phyloP scores from a whole-genome alignment of 2,888 invertebrate genomes.

The Meloe dianella region DNA sequence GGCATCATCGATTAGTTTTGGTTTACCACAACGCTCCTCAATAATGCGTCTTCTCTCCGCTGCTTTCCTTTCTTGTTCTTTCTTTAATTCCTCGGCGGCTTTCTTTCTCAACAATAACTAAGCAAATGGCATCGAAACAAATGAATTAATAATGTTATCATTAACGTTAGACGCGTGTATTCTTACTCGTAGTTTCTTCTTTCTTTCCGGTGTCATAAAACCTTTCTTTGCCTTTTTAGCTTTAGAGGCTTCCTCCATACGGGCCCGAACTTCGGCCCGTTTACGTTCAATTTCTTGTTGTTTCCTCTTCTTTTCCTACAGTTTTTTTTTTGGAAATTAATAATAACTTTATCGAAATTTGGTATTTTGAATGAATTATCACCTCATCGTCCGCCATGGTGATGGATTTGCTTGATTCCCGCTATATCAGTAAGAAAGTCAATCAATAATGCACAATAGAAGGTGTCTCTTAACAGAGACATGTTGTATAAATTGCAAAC shows the following conservation, averaged over 20 bases:
- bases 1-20: constrained; percentile 88
- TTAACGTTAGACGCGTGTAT: too few relatives aligned
- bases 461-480: too few relatives aligned
- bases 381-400: constrained; percentile 95
- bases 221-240: constrained; percentile 99
- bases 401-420: constrained; percentile 55
- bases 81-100: constrained; percentile 99
- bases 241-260: constrained; percentile 98
- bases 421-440: not conserved
- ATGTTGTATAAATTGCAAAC: too few relatives aligned
- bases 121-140: constrained; percentile 32
- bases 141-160: too few relatives aligned
- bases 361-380: constrained; percentile 51
- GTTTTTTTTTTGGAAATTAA: constrained; percentile 70
- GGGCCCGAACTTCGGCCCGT: constrained; percentile 98
- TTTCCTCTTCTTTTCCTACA: constrained; percentile 97
- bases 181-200: constrained; percentile 99
- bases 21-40: constrained; percentile 91
- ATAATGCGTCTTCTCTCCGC: constrained; percentile 97
- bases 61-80: constrained; percentile 98
- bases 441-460: not conserved
- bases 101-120: constrained; percentile 99
- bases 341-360: not conserved
- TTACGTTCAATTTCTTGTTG: constrained; percentile 98
- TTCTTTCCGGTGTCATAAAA: constrained; percentile 99